Evolutionary conservation across 2,888 invertebrate species (phyloP).

Genomic region (Caenorhabditis auriculariae): DNA sequence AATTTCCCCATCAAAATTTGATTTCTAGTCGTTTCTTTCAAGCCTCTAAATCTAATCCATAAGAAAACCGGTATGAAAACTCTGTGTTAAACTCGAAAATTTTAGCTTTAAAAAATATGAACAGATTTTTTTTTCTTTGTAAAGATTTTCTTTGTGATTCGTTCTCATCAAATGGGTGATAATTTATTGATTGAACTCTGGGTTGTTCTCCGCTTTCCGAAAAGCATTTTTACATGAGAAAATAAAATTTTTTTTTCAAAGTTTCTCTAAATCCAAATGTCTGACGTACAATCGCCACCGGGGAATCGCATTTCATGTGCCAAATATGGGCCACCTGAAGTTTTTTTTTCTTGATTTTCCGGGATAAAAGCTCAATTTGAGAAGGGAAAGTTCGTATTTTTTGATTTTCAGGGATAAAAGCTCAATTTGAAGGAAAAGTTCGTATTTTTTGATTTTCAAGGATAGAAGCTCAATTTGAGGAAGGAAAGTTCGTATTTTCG

Average conservation of each 20-base stretch:
- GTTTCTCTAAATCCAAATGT: constrained; percentile 65
- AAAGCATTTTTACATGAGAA: no score
- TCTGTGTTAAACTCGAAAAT: not conserved
- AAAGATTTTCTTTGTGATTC: not conserved
- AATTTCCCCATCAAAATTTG: constrained; percentile 11
- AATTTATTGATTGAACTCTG: no score
- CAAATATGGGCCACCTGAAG: constrained; percentile 77
- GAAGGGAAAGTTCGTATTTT: no score
- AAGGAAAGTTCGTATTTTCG: no score
- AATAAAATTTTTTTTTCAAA: no score
- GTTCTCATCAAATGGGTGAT: not conserved
- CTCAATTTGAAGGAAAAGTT: no score
- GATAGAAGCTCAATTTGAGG: no score
- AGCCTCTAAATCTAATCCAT: not conserved
- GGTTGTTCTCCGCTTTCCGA: no score
- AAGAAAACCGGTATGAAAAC: not conserved
- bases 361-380: no score
- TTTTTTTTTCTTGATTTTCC: no score
- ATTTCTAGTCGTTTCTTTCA: not conserved
- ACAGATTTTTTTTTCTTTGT: not conserved
- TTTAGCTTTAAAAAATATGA: not conserved
- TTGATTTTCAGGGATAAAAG: no score
- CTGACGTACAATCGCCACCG: constrained; percentile 68
- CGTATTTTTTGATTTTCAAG: no score
- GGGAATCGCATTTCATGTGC: constrained; percentile 88